A percentile compares a stretch with the other conserved stretches of the same genome.
phyloP scores from a whole-genome alignment of 2,113 vertebrate genomes.

The Panthera uncia region DNA sequence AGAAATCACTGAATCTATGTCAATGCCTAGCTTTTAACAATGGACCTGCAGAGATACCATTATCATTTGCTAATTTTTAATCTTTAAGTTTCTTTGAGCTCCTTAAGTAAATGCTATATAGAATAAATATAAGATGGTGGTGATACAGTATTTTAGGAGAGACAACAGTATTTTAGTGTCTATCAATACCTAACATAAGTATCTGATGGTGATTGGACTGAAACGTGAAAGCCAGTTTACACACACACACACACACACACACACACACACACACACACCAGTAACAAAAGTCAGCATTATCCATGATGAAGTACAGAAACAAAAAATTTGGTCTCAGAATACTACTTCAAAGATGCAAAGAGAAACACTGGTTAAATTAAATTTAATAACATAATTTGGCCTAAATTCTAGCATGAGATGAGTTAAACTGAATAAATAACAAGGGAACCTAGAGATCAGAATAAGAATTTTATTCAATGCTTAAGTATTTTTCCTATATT shows the following conservation, averaged over 20 bases:
- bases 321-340: background rate
- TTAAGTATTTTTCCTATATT: conserved; percentile 10
- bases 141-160: background rate
- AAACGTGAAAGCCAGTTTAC: background rate
- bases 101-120: background rate
- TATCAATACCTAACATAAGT: background rate
- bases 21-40: background rate
- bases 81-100: background rate
- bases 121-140: background rate
- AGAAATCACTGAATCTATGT: background rate
- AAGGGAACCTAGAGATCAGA: background rate
- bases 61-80: background rate
- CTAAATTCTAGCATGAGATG: background rate
- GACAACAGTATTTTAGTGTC: background rate
- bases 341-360: background rate
- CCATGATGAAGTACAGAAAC: background rate
- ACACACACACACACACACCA: background rate
- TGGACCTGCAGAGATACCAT: background rate
- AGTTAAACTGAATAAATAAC: background rate
- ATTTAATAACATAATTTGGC: background rate
- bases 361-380: background rate
- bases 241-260: background rate
- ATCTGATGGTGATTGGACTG: background rate
- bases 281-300: background rate
- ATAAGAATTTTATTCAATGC: background rate